phyloP scores from a whole-genome alignment of 2,888 invertebrate species.

The Dicyrtoma fusca region DNA sequence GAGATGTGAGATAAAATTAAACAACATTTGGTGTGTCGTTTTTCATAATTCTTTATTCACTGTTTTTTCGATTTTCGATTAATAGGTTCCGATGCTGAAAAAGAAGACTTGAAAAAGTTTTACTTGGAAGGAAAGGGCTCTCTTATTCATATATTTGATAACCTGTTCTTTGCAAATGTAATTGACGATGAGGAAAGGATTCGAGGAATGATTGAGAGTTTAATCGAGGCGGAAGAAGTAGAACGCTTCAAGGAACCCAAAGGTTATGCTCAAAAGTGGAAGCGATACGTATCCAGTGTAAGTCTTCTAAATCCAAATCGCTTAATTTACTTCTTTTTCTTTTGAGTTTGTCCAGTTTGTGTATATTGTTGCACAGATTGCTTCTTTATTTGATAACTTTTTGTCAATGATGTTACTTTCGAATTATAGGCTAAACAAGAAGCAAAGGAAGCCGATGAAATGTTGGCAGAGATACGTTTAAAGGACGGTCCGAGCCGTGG shows the following conservation, averaged over 20 bases:
- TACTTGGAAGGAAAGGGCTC: conserved; percentile 51
- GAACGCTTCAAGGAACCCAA: conserved; percentile 35
- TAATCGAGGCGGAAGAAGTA: conserved; percentile 45
- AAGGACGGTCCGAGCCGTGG: conserved; percentile 24
- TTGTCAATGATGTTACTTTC: neutral
- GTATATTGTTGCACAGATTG: neutral
- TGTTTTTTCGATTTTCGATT: neutral
- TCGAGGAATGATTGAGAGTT: conserved; percentile 43
- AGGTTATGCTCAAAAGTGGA: conserved; percentile 36
- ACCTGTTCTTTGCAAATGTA: conserved; percentile 50
- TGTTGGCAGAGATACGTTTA: conserved; percentile 41
- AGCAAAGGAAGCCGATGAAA: conserved; percentile 52
- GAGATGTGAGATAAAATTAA: too few species aligned
- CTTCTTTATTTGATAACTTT: neutral
- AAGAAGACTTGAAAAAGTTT: conserved; percentile 47
- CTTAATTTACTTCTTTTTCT: too few species aligned
- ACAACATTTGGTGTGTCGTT: neutral
- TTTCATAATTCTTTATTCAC: neutral
- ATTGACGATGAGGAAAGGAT: conserved; percentile 51
- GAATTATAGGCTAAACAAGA: conserved; percentile 47
- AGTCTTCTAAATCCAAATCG: too few species aligned
- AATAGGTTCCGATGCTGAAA: conserved; percentile 52
- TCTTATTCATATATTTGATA: conserved; percentile 50
- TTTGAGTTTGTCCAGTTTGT: too few species aligned
- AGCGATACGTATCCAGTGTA: conserved; percentile 46